Percentiles rank a stretch among this genome's conserved stretches.
These are phyloP conservation scores for Tipula confusa DNA, from an alignment of 2,888 invertebrate genomes.

Conservation along the genomic window DNA sequence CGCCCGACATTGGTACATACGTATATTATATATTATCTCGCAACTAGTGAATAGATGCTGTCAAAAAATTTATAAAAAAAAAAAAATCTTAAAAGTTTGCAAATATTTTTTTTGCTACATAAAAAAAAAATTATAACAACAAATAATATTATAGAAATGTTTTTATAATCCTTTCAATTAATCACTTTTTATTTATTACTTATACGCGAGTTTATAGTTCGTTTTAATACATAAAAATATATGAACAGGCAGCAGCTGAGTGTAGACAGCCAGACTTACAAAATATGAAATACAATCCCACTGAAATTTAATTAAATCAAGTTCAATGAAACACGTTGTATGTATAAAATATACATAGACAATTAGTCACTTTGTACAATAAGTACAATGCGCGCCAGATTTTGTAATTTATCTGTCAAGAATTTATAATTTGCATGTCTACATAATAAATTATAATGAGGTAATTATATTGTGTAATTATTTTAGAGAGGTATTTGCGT, in stretches of 20 bases:
- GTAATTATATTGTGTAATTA: not conserved
- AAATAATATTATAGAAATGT: not conserved
- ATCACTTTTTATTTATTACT: not conserved
- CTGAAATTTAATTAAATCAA: not conserved
- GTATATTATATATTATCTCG: not conserved
- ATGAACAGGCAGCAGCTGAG: not conserved
- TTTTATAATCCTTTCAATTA: slow-evolving; percentile 15
- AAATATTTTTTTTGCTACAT: not conserved
- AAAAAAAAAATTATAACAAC: not conserved
- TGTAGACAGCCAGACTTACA: not conserved
- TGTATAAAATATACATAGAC: not conserved
- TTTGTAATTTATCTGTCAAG: not conserved
- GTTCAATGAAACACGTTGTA: not conserved
- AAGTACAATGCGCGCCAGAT: not conserved
- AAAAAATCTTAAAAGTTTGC: not conserved
- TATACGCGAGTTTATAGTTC: not conserved
- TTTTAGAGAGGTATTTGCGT: not conserved
- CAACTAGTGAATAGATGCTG: not conserved
- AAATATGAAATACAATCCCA: not conserved
- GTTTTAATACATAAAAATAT: too few species aligned
- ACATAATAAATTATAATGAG: not conserved
- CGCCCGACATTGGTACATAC: not conserved
- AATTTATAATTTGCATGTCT: not conserved
- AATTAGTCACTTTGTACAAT: not conserved
- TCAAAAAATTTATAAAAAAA: too few species aligned